Evolutionary conservation across 1,140 invertebrate species (phyloP), one percentile per base, ranked within the genome.

Genomic region (Brachionus manjavacas): DNA sequence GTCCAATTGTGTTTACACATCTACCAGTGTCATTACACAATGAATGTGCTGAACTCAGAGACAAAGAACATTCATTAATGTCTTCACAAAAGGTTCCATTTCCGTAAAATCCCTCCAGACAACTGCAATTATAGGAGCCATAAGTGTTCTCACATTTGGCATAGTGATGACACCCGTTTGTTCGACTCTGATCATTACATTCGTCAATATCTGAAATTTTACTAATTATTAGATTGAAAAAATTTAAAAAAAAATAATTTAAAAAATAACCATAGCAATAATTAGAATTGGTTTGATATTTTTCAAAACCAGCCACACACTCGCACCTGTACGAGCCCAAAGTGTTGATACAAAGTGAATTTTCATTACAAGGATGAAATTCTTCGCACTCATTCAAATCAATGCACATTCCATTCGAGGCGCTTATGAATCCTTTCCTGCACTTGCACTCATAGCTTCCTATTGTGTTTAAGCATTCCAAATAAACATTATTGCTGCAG

Each of bases 321-420:
- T 84, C 68, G 16, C 81, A 84, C 20, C 41, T 55, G 28, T 39
- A 84, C 9, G 81, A 84, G 39, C 81, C 81, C 20, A 72, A 39
- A 9, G 39, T 68, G 35, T 84, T 84, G 4, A 52, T 25, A n/a
- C 81, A 84, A 16, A 84, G 20, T 55, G 81, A 68, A 55, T 84
- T 84, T 70, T 84, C 81, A 52, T 35, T 20, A 41, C 81, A 84
- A 52, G 66, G 60, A 64, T 81, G 52, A 28, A 43, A 70, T 8
- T 70, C 28, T 28, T 46, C 60, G 23, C 81, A 84, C 20, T 84
- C 81, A 74, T 84, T 84, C n/a, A 84, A 14, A 70, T 84, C 72
- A 20, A 76, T 35, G 46, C 72, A 76, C 9, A 76, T 1, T 20
- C 43, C 72, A 49, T 49, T 76, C 12, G 81, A 41, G 3, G 23